Percentiles rank a stretch among this genome's conserved stretches.
Conservation (phyloP, 92 coral and sea anemone species). For the Meandrina meandrites region DNA sequence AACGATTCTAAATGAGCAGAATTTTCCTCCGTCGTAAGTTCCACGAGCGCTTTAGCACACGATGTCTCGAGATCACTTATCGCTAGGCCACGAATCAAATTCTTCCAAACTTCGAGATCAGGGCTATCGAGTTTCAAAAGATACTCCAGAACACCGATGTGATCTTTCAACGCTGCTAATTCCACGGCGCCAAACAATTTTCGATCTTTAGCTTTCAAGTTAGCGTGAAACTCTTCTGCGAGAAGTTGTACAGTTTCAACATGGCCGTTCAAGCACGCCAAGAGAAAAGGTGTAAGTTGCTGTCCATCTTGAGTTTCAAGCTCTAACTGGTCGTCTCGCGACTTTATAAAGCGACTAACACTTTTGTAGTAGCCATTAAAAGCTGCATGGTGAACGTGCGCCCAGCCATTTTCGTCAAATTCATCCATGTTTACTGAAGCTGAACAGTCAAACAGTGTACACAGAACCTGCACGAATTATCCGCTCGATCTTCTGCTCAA, state of each 20-base stretch:
- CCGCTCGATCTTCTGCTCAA: not conserved
- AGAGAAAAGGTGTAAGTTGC: constrained; percentile 78
- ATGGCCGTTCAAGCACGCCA: constrained; percentile 89
- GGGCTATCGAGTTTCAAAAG: constrained; percentile 73
- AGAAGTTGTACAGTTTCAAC: constrained; percentile 87
- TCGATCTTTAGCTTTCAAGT: constrained; percentile 81
- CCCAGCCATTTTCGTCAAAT: constrained; percentile 98
- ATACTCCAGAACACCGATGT: constrained; percentile 75
- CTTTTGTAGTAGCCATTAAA: constrained; percentile 95
- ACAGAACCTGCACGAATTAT: not conserved
- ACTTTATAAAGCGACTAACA: constrained; percentile 82
- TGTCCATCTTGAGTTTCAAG: constrained; percentile 89
- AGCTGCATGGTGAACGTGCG: constrained; percentile 98
- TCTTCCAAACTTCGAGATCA: constrained; percentile 75
- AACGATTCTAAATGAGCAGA: constrained; percentile 64
- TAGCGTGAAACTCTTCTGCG: constrained; percentile 81
- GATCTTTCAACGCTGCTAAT: constrained; percentile 73
- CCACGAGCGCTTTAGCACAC: constrained; percentile 77
- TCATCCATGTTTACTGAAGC: constrained; percentile 77
- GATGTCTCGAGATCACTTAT: constrained; percentile 65
- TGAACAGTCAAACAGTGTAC: not conserved
- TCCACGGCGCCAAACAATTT: constrained; percentile 75
- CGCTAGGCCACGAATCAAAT: constrained; percentile 70
- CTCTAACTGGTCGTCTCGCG: constrained; percentile 89
- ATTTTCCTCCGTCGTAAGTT: constrained; percentile 71